Evolutionary conservation across 2,113 vertebrate genomes (phyloP).

Genomic region (Gymnocephalus cernua): DNA sequence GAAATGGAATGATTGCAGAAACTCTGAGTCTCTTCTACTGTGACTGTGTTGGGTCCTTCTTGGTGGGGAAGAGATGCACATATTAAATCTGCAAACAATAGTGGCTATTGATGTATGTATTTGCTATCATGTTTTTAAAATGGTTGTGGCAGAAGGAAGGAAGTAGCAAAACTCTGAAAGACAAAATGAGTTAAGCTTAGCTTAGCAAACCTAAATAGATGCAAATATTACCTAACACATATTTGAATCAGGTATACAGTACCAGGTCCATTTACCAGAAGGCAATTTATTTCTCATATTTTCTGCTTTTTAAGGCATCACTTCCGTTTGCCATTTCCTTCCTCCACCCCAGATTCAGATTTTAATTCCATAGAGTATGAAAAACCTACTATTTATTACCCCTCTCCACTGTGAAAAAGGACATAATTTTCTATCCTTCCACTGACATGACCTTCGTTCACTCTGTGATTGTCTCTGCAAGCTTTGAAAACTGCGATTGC

Average conservation of each 20-base stretch:
- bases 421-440: constrained; percentile 34
- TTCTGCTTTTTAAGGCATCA: not conserved
- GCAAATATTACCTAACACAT: not conserved
- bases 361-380: constrained; percentile 24
- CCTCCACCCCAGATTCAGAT: not conserved
- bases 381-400: constrained; percentile 16
- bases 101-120: not conserved
- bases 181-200: not conserved
- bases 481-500: constrained; percentile 10
- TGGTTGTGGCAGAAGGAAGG: not conserved
- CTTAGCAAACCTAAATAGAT: not conserved
- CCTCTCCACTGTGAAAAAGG: constrained; percentile 16
- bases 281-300: not conserved
- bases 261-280: not conserved
- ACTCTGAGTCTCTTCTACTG: not conserved
- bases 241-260: not conserved
- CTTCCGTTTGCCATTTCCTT: not conserved
- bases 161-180: not conserved
- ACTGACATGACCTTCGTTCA: constrained; percentile 24
- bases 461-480: constrained; percentile 12
- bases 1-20: constrained; percentile 34
- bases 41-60: not conserved
- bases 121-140: not conserved
- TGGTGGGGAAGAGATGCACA: not conserved
- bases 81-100: not conserved